phyloP scores from a whole-genome alignment of 2,797 vertebrate genomes.

The Amblyraja radiata region DNA sequence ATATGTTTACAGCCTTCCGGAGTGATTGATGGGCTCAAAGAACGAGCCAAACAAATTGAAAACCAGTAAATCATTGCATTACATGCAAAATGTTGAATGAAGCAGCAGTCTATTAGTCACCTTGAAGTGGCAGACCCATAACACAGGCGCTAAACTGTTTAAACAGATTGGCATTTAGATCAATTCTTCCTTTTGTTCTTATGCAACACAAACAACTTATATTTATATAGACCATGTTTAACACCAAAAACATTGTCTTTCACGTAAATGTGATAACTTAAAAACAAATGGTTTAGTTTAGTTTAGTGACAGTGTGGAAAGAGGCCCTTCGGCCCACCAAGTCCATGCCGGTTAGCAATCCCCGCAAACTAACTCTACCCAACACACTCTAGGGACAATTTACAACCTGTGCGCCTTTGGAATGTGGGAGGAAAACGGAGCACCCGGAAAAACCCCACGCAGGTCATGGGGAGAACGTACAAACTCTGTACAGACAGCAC shows the following conservation, averaged over 20 bases:
- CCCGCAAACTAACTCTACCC: too few species aligned
- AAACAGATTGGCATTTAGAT: not conserved
- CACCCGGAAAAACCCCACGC: too few species aligned
- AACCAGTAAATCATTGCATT: constrained; percentile 13
- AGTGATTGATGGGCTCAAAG: constrained; percentile 1
- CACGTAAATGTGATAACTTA: not conserved
- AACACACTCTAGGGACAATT: too few species aligned
- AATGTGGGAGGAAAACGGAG: too few species aligned
- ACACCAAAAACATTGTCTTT: not conserved
- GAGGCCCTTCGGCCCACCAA: too few species aligned
- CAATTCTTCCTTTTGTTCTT: not conserved
- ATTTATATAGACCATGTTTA: too few species aligned
- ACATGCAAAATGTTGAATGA: not conserved
- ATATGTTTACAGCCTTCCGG: not conserved
- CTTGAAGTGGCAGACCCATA: too few species aligned
- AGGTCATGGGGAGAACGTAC: too few species aligned
- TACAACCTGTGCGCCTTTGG: too few species aligned
- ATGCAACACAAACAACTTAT: not conserved
- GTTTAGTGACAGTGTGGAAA: too few species aligned
- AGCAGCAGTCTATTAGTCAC: not conserved
- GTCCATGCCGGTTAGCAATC: too few species aligned
- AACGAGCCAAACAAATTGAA: constrained; percentile 25
- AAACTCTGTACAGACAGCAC: too few species aligned
- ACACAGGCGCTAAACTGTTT: not conserved
- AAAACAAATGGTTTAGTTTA: not conserved